phyloP scores from a whole-genome alignment of 1,140 invertebrate genomes.

The Idris sp. region DNA sequence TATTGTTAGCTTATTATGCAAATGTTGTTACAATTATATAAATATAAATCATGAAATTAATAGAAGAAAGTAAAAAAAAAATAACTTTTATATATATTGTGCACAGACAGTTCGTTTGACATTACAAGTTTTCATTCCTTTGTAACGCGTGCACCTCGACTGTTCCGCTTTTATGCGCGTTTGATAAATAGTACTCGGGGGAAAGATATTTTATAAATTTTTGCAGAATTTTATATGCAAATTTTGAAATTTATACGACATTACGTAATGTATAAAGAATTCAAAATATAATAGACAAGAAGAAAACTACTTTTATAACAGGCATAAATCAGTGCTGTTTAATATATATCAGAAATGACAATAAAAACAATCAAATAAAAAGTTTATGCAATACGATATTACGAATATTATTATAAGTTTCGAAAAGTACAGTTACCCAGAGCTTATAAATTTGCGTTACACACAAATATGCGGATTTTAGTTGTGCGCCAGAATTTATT shows the following conservation, averaged over 20 bases:
- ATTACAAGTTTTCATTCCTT: slow-evolving; percentile 28
- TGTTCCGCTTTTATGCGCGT: slow-evolving; percentile 23
- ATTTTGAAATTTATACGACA: slow-evolving; percentile 48
- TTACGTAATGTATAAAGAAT: slow-evolving; percentile 51
- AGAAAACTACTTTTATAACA: slow-evolving; percentile 12
- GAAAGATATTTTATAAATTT: slow-evolving; percentile 48
- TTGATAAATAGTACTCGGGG: slow-evolving; percentile 37
- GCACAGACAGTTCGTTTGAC: neutral
- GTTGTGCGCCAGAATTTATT: too few relatives aligned
- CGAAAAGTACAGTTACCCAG: too few relatives aligned
- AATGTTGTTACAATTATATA: too few relatives aligned
- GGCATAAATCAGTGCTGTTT: too few relatives aligned
- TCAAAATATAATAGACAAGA: slow-evolving; percentile 48
- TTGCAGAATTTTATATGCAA: slow-evolving; percentile 42
- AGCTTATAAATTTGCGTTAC: too few relatives aligned
- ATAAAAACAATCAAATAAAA: slow-evolving; percentile 3
- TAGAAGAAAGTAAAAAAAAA: too few relatives aligned
- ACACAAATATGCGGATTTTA: too few relatives aligned
- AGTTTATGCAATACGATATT: too few relatives aligned
- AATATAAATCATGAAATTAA: too few relatives aligned
- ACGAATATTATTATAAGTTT: too few relatives aligned
- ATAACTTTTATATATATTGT: too few relatives aligned
- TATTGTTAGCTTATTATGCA: too few relatives aligned
- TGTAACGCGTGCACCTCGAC: slow-evolving; percentile 9
- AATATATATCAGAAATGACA: slow-evolving; percentile 6